Base-by-base conservation (phyloP, 1,140 invertebrate genomes). In the Paracyclopina nana region DNA sequence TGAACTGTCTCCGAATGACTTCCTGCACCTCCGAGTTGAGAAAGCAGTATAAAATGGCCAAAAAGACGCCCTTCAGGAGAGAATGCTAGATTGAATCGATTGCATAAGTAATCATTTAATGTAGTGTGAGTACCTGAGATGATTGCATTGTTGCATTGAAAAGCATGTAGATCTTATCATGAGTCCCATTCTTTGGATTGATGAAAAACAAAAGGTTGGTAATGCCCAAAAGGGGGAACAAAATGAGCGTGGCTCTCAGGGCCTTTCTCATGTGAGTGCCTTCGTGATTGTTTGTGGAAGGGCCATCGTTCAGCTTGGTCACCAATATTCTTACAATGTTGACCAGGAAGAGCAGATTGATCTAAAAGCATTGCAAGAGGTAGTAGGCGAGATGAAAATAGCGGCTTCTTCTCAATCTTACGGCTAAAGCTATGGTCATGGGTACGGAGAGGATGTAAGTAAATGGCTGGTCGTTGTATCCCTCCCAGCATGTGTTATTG, bases 1-100 rank as follows among this genome's bases (percentile, higher is more conserved):
- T 55, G 70, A 31, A 91, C 85, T 59, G 34, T 16, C 34, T n/a
- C 34, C 29, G 25, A n/a, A 48, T 25, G 16, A 27, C 28, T 12
- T 48, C 46, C 22, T 48, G 46, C 2, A 86, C 83, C 74, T 91
- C 85, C 45, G 78, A 78, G 58, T 90, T 90, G 26, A 82, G 63
- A 57, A 88, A 87, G 60, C 84, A 91, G 62, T 88, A 90, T 16
- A 88, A 65, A 2, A 78, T 70, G 0, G 81, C 77, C 24, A 88
- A 77, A 58, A 86, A 80, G 53, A 86, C 77, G 2, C 84, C 84
- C 68, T 90, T 81, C 60, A 85, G 86, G 1, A 82, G 81, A 2
- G 74, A 75, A 9, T 88, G 66, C 57, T 84, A 80, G 59, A 84
- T 78, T 0, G 79, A 78, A 1, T 69, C 68, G 60, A 31, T 9